Base-by-base conservation (phyloP, 2,888 invertebrate genomes). In the Platypus cylindrus region DNA sequence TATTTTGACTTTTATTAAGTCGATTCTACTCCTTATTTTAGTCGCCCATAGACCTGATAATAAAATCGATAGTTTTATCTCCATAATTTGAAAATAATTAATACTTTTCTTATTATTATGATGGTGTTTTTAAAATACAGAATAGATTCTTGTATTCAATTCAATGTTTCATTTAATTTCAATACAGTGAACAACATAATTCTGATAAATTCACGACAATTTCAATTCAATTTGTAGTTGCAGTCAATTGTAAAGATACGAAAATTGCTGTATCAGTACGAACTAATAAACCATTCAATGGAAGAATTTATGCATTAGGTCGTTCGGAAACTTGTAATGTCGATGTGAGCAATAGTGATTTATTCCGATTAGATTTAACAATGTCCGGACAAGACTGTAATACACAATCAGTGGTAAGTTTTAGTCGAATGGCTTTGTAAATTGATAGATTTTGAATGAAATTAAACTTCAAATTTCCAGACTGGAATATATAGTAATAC, bases 371-470 rank as follows among this genome's bases (percentile, higher is more conserved):
- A 40, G 91, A 93, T 59, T 70, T 93, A 33, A 89, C 90, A 22
- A 87, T 93, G 84, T 82, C 72, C 43, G 91, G 91, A 25, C 90
- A 91, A 58, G 91, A 91, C 55, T 93, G 91, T 59, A 93, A 93
- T 60, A 91, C 91, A 12, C 91, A 91, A 64, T 87, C 89, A 57
- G 84, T 89, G 68, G 90, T 90, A 68, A 75, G 84, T 29, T 15
- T 15, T 32, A 17, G 5, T 12, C 25, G 15, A 11, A 14, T 30
- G 15, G 15, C 3, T 17, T 7, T 23, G 11, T 30, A 8, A 5
- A 25, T 11, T 25, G 25, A 8, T 11, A 25, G 7, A 25, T 5
- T 9, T 11, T 9, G 12, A 25, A 25, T 7, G 7, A 7, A 20
- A 20, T 20, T 20, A 7, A 9, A 5, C 20, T 20, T 20, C 5